phyloP scores from a whole-genome alignment of 2,113 vertebrate species.

The Chauna torquata region DNA sequence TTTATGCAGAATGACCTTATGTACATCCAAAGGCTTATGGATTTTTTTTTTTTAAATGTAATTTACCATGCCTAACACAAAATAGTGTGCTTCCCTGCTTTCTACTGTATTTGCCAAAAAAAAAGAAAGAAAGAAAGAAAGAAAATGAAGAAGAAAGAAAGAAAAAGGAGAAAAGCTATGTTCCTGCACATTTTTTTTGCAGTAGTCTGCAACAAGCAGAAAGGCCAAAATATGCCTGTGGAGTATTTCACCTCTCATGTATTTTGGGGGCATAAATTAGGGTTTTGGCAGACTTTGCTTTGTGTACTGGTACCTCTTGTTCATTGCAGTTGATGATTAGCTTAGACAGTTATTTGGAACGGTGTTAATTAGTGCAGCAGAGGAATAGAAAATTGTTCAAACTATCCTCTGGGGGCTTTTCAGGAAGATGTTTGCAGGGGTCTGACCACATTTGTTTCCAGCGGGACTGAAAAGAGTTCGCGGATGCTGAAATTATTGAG shows the following conservation, averaged over 20 bases:
- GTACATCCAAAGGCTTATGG: background rate
- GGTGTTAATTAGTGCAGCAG: constrained; percentile 48
- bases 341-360: constrained; percentile 26
- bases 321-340: constrained; percentile 28
- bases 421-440: background rate
- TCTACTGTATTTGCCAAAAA: background rate
- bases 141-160: too few species aligned
- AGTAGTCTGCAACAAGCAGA: background rate
- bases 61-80: background rate
- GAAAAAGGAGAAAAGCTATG: background rate
- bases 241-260: background rate
- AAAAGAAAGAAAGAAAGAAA: too few species aligned
- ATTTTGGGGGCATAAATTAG: background rate
- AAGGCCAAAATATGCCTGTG: background rate
- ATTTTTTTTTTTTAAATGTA: background rate
- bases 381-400: constrained; percentile 22
- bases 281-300: background rate
- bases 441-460: background rate
- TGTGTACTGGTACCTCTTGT: constrained; percentile 15
- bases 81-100: background rate
- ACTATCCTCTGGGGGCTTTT: background rate
- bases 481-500: background rate
- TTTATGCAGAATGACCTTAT: background rate
- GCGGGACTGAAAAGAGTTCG: constrained; percentile 31
- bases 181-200: background rate